These are phyloP conservation scores for Todus mexicanus DNA, from an alignment of 2,797 vertebrate genomes.

Conservation along the genomic window DNA sequence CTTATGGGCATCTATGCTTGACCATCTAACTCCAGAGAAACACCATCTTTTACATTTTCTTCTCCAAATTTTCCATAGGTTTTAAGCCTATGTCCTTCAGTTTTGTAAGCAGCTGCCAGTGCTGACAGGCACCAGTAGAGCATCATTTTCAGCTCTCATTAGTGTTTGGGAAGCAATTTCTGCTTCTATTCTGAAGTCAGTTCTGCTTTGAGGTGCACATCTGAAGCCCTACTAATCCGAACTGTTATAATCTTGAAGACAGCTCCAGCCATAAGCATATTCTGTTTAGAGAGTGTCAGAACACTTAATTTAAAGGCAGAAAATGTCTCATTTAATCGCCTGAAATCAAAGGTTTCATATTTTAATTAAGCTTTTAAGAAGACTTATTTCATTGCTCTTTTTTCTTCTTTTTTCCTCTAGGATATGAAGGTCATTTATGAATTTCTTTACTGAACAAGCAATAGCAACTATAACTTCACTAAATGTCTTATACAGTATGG, in stretches of 20 bases:
- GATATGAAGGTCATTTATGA: slow-evolving; percentile 30
- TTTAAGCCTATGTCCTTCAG: background rate
- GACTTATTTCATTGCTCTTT: background rate
- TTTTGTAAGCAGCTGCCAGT: background rate
- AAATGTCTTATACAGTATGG: background rate
- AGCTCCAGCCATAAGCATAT: background rate
- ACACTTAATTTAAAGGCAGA: slow-evolving; percentile 20
- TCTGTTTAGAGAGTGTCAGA: background rate
- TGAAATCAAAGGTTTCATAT: slow-evolving; percentile 54
- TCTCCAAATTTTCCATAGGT: background rate
- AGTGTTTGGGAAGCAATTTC: background rate
- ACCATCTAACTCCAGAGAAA: background rate
- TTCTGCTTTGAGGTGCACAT: slow-evolving; percentile 29
- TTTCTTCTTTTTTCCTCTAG: background rate
- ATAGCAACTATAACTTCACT: background rate
- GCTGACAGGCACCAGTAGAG: background rate
- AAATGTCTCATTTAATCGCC: slow-evolving; percentile 48
- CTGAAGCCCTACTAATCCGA: background rate
- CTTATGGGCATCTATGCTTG: background rate
- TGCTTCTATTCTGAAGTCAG: background rate
- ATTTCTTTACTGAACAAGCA: background rate
- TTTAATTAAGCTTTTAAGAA: slow-evolving; percentile 57
- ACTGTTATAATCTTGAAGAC: background rate
- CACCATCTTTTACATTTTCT: background rate
- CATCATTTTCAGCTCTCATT: background rate